Evolutionary conservation across 2,797 vertebrate species (phyloP), one percentile per base, ranked within the genome.

Genomic region (Pseudochirops cupreus): DNA sequence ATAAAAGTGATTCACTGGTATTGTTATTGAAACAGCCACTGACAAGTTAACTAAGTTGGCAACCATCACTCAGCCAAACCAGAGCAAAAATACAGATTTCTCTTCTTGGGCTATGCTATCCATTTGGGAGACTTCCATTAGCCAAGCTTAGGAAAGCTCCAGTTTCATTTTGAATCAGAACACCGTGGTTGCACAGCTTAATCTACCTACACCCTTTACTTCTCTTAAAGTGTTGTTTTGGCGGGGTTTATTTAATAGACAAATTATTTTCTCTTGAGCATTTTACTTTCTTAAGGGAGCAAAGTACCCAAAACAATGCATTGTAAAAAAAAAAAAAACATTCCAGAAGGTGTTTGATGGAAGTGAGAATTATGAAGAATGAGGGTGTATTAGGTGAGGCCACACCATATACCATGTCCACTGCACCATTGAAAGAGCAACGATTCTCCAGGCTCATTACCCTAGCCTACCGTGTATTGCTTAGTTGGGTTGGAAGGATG

Each of bases 291-390:
- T 55, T 50, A 5, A 93, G 67, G 5, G 46, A 58, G 91, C 82
- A n/a, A 53, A 29, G 2, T 3, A 12, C 50, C 96, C 90, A 0
- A 54, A 58, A 89, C 1, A 97, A 96, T 39, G 10, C 58, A 53
- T 96, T 0, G 52, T 94, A 90, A 33, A 91, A 91, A 96, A 33
- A 91, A 91, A 96, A 50, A 53, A 52, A 50, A 53, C 0, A 0
- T 12, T 46, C 0, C 92, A 90, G 91, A 31, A 91, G 29, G 31
- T 91, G 13, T 67, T 95, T 89, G 26, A 21, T 29, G 53, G 91
- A 97, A 89, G 92, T 90, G 97, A 93, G 18, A 95, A 95, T 95
- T 3, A 0, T 55, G 59, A 82, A 57, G 91, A 29, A 29, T 21
- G 46, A 56, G 58, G 4, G 29, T 91, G 58, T 56, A 92, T 67